These are phyloP conservation scores for Melanaphis sacchari DNA, from an alignment of 1,140 invertebrate genomes.

Conservation along the genomic window DNA sequence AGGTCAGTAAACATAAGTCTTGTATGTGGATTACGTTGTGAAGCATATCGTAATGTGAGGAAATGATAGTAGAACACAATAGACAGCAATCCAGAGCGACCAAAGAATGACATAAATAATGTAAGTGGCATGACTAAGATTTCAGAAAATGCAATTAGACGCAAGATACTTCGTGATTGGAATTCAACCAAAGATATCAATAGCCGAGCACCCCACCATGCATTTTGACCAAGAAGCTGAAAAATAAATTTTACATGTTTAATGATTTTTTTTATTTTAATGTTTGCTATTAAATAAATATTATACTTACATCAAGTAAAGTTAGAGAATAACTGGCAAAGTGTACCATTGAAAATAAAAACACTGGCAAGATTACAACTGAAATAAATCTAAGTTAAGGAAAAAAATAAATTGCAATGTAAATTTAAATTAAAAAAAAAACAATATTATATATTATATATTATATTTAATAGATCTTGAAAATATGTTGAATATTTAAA, in stretches of 20 bases:
- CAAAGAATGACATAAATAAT: slow-evolving; percentile 84
- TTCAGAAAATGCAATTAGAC: slow-evolving; percentile 86
- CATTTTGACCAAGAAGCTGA: slow-evolving; percentile 85
- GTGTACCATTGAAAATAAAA: slow-evolving; percentile 90
- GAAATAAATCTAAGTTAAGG: slow-evolving; percentile 60
- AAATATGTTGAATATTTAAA: slow-evolving; percentile 64
- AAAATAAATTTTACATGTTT: slow-evolving; percentile 61
- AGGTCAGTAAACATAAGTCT: slow-evolving; percentile 86
- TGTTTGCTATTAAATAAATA: slow-evolving; percentile 51
- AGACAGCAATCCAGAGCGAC: slow-evolving; percentile 82
- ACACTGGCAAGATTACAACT: slow-evolving; percentile 89
- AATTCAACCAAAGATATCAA: slow-evolving; percentile 85
- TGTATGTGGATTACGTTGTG: slow-evolving; percentile 93
- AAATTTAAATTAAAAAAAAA: neutral
- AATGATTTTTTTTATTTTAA: neutral
- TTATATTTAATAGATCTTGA: neutral
- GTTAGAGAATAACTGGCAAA: slow-evolving; percentile 87
- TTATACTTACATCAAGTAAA: slow-evolving; percentile 85
- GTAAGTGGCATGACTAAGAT: slow-evolving; percentile 91
- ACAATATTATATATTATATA: no score
- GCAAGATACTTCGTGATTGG: slow-evolving; percentile 85
- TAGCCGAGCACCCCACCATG: slow-evolving; percentile 85
- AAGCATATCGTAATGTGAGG: slow-evolving; percentile 85
- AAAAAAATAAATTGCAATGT: slow-evolving; percentile 36
- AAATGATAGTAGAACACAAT: slow-evolving; percentile 97